Conservation (phyloP, 2,113 vertebrate genomes). For the Zootoca vivipara region DNA sequence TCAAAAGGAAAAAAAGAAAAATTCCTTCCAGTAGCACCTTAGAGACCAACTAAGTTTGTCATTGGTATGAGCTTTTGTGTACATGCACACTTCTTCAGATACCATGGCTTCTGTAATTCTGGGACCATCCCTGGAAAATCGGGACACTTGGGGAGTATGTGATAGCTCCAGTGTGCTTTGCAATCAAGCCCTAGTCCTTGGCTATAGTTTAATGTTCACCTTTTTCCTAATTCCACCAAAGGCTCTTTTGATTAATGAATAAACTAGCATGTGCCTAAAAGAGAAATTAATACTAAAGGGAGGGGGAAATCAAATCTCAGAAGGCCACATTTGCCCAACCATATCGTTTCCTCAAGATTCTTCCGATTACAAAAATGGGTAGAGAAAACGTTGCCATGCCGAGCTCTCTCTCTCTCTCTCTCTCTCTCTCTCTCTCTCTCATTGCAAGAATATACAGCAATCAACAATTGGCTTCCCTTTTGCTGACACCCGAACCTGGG, state of each 20-base stretch:
- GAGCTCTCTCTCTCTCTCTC: not conserved
- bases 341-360: not conserved
- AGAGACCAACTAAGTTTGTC: too few relatives aligned
- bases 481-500: not conserved
- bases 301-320: slow-evolving; percentile 1
- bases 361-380: not conserved
- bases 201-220: not conserved
- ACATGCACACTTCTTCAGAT: too few relatives aligned
- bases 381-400: rapidly evolving
- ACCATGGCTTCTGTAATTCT: too few relatives aligned
- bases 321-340: not conserved
- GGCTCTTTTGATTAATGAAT: slow-evolving; percentile 35
- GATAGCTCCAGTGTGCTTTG: not conserved
- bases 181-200: not conserved
- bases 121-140: too few relatives aligned
- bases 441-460: slow-evolving; percentile 39
- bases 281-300: slow-evolving; percentile 33
- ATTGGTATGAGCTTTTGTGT: too few relatives aligned
- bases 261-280: not conserved
- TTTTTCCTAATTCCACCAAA: not conserved
- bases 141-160: too few relatives aligned
- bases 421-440: not conserved
- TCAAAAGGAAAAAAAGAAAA: too few relatives aligned
- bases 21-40: too few relatives aligned
- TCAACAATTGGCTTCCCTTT: slow-evolving; percentile 43